These are phyloP conservation scores for Pseudomyrmex sp. DNA, from an alignment of 1,140 invertebrate species.

Conservation along the genomic window DNA sequence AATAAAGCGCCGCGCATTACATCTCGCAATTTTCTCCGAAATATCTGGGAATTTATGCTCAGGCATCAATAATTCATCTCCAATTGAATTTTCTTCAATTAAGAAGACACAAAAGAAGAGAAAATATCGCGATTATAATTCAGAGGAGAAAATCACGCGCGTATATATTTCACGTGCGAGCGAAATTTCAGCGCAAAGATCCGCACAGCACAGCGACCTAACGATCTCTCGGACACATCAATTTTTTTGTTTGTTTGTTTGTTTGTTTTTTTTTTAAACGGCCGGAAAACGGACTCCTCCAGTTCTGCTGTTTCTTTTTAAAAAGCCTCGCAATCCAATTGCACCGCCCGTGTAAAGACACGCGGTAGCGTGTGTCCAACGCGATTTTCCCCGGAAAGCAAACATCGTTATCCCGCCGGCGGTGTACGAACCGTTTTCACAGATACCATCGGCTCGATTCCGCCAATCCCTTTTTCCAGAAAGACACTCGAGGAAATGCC, in stretches of 20 bases:
- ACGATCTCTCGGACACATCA: background rate
- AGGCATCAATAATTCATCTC: background rate
- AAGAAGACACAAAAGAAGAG: too few species aligned
- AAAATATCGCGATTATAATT: too few species aligned
- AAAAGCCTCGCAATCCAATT: slow-evolving; percentile 28
- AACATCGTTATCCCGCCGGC: slow-evolving; percentile 40
- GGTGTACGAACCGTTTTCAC: slow-evolving; percentile 15
- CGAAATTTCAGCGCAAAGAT: too few species aligned
- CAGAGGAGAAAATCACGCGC: too few species aligned
- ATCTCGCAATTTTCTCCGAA: slow-evolving; percentile 6
- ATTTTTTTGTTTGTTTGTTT: background rate
- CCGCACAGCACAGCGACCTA: background rate
- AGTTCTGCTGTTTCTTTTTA: background rate
- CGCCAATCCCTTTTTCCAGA: slow-evolving; percentile 32
- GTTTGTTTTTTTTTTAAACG: background rate
- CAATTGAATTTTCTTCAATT: too few species aligned
- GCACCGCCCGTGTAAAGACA: slow-evolving; percentile 36
- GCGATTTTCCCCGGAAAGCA: slow-evolving; percentile 36
- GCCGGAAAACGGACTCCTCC: background rate
- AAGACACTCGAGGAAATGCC: slow-evolving; percentile 50
- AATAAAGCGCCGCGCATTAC: background rate
- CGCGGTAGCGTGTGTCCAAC: slow-evolving; percentile 51
- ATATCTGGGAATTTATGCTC: background rate
- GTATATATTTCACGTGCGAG: too few species aligned
- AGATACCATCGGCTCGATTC: slow-evolving; percentile 38